Conservation (phyloP, 2,113 vertebrate genomes). For the Illadopsis cleaveri region DNA sequence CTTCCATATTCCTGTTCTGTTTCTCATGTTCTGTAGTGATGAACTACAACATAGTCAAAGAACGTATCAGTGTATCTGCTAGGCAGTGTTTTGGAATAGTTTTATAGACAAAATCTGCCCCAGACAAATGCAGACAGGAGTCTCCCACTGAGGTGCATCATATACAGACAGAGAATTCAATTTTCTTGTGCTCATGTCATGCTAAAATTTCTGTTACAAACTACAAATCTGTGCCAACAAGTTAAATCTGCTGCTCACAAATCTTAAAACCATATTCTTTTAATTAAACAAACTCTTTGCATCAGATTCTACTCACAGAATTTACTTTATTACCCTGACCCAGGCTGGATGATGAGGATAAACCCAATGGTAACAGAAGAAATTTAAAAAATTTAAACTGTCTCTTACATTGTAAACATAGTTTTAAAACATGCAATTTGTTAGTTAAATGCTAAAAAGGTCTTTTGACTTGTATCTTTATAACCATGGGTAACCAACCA, state of each 20-base stretch:
- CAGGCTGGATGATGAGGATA: not conserved
- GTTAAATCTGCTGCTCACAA: not conserved
- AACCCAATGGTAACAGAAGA: not conserved
- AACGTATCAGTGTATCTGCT: accelerated
- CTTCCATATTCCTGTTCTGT: not conserved
- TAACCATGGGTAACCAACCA: not conserved
- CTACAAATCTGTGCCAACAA: not conserved
- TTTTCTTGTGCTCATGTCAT: not conserved
- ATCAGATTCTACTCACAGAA: not conserved
- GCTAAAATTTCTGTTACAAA: not conserved
- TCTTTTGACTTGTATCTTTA: not conserved
- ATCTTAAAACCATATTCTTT: not conserved
- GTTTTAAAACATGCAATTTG: not conserved
- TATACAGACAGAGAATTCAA: not conserved
- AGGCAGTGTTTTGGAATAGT: not conserved
- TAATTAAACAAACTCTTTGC: not conserved
- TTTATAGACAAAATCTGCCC: not conserved
- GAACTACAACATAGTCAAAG: not conserved
- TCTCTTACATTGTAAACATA: not conserved
- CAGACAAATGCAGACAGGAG: accelerated
- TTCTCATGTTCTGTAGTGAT: not conserved
- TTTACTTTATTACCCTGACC: not conserved
- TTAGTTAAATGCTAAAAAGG: not conserved
- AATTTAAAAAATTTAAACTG: not conserved
- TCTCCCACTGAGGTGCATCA: not conserved